Conservation (phyloP, 2,797 vertebrate species). For the Spinus pinus region DNA sequence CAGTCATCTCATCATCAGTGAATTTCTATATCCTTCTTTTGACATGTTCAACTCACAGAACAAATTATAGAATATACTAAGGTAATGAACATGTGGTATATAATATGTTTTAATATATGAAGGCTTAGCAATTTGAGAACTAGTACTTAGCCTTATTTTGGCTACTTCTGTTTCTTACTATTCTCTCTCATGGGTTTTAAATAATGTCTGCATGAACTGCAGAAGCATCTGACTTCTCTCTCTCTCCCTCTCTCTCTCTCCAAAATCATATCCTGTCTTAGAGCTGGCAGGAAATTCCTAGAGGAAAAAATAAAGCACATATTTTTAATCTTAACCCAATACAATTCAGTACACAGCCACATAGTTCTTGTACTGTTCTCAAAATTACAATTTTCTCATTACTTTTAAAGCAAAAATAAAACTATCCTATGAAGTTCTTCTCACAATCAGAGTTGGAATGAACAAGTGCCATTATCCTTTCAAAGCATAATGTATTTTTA, state of each 20-base stretch:
- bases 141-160: conserved; percentile 19
- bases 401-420: background rate
- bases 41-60: background rate
- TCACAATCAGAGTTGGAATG: background rate
- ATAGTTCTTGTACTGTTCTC: background rate
- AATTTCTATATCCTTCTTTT: background rate
- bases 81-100: background rate
- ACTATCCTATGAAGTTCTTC: background rate
- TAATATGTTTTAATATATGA: background rate
- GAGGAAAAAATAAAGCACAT: background rate
- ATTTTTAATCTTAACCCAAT: background rate
- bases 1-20: background rate
- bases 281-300: background rate
- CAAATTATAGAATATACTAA: background rate
- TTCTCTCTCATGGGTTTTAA: conserved; percentile 32
- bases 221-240: background rate
- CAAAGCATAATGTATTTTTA: background rate
- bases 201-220: background rate
- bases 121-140: conserved; percentile 18
- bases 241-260: background rate
- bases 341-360: background rate
- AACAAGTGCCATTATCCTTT: background rate
- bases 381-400: background rate
- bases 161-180: conserved; percentile 30
- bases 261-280: conserved; percentile 36